Evolutionary conservation across 2,888 invertebrate genomes (phyloP), one percentile per base, ranked within the genome.

Genomic region (Portevinia maculata): DNA sequence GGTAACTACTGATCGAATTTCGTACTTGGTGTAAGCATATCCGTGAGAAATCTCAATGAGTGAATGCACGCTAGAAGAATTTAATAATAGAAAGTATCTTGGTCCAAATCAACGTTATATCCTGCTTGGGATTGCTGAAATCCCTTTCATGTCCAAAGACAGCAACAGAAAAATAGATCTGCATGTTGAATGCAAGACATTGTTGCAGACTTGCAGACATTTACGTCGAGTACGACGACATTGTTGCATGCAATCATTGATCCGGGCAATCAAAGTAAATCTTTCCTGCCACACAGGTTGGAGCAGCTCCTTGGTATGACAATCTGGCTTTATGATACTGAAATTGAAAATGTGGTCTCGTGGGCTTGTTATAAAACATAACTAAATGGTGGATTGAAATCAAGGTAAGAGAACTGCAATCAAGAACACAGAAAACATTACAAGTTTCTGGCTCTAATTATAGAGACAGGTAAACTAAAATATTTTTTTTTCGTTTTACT

Each of bases 1-100:
- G 46, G 19, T 3, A 21, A 21, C 39, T 9, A 15, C 24, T 28
- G 48, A 57, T 13, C 24, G 48, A 55, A 48, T 37, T 48, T 15
- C 5, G 46, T 28, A 48, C 59, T 13, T 59, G 11, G 48, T 9
- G 11, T 19, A 60, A 52, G 39, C 21, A 71, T 59, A 71, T 50
- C 60, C 60, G 71, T 71, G 71, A 71, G 71, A 71, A 70, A 55
- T 44, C 34, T 9, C 13, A 41, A 21, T 6, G n/a, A 50, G 34
- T 37, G 37, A 46, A 34, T 34, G 30, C 32, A 13, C 17, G 32
- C 3, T 19, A 32, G 19, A 19, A 62, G 11, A 37, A 48, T 50
- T 50, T 34, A n/a, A 28, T 39, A 64, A 50, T 28, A 59, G 57
- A 69, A 69, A 57, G 69, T 50, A 48, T 17, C 11, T 6, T 19